Conservation (phyloP, 2,888 invertebrate genomes). For the Dexiosoma caninum region DNA sequence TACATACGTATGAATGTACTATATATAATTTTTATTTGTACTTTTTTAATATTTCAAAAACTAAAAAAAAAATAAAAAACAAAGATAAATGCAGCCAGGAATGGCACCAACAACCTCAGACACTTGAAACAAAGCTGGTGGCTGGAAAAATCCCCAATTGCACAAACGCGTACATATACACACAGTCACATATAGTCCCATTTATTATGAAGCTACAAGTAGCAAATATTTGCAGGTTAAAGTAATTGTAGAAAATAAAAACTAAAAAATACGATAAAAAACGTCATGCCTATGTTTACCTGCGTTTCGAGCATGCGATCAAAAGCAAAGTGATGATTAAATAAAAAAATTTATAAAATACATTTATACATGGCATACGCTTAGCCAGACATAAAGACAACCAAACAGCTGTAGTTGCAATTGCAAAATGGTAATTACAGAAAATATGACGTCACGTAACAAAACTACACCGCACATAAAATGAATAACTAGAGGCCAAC, state of each 20-base stretch:
- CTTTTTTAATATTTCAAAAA: background rate
- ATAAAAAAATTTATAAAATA: constrained; percentile 5
- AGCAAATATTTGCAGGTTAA: constrained; percentile 59
- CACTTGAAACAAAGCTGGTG: constrained; percentile 38
- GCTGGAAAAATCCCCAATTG: constrained; percentile 44
- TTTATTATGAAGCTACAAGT: constrained; percentile 37
- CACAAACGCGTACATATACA: background rate
- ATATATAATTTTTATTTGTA: constrained; percentile 14
- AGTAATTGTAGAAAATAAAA: constrained; percentile 45
- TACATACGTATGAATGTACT: too few species aligned
- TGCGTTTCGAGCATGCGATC: constrained; percentile 11
- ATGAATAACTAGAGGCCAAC: constrained; percentile 8
- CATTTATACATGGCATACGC: background rate
- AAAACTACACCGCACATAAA: constrained; percentile 10
- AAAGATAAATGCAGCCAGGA: constrained; percentile 2
- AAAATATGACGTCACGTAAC: constrained; percentile 51
- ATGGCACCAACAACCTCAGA: constrained; percentile 40
- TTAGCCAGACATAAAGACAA: background rate
- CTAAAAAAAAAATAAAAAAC: background rate
- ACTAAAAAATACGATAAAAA: constrained; percentile 22
- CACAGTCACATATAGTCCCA: background rate
- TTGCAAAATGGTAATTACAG: constrained; percentile 50
- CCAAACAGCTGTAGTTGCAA: constrained; percentile 30
- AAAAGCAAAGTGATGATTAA: constrained; percentile 55
- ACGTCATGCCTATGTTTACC: constrained; percentile 46